Percentiles rank a stretch among this genome's conserved stretches.
phyloP scores from a whole-genome alignment of 2,888 invertebrate genomes.

The Tanaodytes sp. region DNA sequence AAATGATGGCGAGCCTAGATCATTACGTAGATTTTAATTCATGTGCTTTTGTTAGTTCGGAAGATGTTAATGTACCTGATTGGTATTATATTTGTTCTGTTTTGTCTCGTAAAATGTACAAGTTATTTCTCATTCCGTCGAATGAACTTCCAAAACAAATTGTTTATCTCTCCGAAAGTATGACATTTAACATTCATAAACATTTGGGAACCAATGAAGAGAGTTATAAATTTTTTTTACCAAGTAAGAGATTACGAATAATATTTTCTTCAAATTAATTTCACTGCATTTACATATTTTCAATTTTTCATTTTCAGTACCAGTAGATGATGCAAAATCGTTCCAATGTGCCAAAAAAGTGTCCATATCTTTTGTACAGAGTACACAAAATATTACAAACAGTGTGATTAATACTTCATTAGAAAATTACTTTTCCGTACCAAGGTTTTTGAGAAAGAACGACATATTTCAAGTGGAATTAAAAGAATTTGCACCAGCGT shows the following conservation, averaged over 20 bases:
- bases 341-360: conserved; percentile 62
- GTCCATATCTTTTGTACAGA: conserved; percentile 63
- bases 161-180: conserved; percentile 64
- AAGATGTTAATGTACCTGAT: not conserved
- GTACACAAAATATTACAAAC: conserved; percentile 57
- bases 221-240: conserved; percentile 58
- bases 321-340: conserved; percentile 40
- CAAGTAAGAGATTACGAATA: conserved; percentile 60
- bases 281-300: not conserved
- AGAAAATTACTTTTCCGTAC: conserved; percentile 80
- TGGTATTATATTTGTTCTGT: conserved; percentile 34
- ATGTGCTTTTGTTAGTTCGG: conserved; percentile 12
- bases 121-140: conserved; percentile 58
- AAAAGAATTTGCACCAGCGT: conserved; percentile 72
- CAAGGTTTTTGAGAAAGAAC: conserved; percentile 78
- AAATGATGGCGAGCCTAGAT: conserved; percentile 2
- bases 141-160: conserved; percentile 44
- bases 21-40: conserved; percentile 28
- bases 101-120: conserved; percentile 59
- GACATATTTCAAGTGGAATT: conserved; percentile 80
- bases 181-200: conserved; percentile 62
- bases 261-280: not conserved
- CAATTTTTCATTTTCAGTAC: conserved; percentile 59
- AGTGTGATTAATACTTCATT: conserved; percentile 77
- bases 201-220: conserved; percentile 39